Base-by-base conservation (phyloP, 2,888 invertebrate species). In the Drosophila percnosoma region DNA sequence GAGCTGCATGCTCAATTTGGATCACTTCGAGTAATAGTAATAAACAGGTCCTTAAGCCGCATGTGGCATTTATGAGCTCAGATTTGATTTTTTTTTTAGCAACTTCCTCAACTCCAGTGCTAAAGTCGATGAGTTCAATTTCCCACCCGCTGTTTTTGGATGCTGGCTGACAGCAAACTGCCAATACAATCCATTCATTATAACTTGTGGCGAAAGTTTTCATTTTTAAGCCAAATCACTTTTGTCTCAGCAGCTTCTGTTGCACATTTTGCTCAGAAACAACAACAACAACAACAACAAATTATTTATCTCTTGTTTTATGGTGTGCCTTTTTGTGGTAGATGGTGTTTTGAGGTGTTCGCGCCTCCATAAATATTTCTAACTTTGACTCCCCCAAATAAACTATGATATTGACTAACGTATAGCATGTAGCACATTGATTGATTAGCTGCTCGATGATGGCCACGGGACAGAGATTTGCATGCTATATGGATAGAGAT, bases 191-290 rank as follows among this genome's bases (percentile, higher is more conserved):
- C 51, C 80, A 71, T 77, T 80, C 68, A 71, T 88, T 83, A 83
- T 71, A 55, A 53, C 54, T 69, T 24, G 40, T 81, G 87, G 83
- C 89, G 83, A 83, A 83, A 83, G 83, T 83, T 88, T 80, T 54
- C 61, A 67, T 73, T 18, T 82, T 75, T 82, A 58, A 63, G 77
- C 65, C 52, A 73, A 72, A 58, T 73, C 67, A 79, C 61, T 72
- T 58, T 68, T 34, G 66, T 68, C 54, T 67, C 68, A 67, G 58
- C 82, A 68, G 71, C 80, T 70, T 78, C 81, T 80, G 78, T 65
- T 78, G 76, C 79, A 76, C 79, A 64, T 78, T 82, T 83, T 82
- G 76, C 49, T 68, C 33, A 45, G 29, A 42, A 53, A 21, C 70
- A 38, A 42, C 45, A 45, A 21, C 21, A 42, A 10, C 49, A 58